phyloP scores from a whole-genome alignment of 2,797 vertebrate genomes.

The Alca torda region DNA sequence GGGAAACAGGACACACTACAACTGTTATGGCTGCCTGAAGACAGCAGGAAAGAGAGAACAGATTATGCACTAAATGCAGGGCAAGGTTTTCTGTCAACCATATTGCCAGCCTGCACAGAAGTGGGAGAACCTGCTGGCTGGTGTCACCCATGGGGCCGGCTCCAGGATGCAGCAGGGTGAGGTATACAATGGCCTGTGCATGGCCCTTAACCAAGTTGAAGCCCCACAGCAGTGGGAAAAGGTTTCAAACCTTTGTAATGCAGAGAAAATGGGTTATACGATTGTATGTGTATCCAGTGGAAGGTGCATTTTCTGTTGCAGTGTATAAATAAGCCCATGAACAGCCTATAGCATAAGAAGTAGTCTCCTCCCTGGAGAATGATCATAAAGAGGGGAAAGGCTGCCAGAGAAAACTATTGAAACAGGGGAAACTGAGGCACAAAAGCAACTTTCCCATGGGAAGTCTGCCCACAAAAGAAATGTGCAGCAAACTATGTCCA shows the following conservation, averaged over 20 bases:
- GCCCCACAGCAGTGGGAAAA: neutral
- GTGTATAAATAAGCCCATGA: neutral
- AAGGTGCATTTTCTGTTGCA: neutral
- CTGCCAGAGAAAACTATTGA: neutral
- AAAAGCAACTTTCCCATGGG: neutral
- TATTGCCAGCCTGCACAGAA: neutral
- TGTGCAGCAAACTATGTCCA: neutral
- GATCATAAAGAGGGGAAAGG: neutral
- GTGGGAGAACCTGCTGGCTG: neutral
- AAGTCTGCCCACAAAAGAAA: neutral
- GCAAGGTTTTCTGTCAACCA: neutral
- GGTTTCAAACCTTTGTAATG: neutral
- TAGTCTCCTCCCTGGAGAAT: neutral
- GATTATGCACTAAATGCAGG: neutral
- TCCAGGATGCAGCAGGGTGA: neutral
- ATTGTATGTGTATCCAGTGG: neutral
- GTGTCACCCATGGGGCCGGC: accelerated
- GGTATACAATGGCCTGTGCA: too few relatives aligned
- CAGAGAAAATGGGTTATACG: neutral
- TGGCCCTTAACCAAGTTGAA: neutral
- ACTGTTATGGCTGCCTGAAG: neutral
- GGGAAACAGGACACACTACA: neutral
- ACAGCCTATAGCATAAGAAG: neutral
- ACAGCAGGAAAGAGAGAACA: neutral
- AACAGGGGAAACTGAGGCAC: neutral